phyloP scores from a whole-genome alignment of 2,797 vertebrate genomes.

The Lagorchestes hirsutus region DNA sequence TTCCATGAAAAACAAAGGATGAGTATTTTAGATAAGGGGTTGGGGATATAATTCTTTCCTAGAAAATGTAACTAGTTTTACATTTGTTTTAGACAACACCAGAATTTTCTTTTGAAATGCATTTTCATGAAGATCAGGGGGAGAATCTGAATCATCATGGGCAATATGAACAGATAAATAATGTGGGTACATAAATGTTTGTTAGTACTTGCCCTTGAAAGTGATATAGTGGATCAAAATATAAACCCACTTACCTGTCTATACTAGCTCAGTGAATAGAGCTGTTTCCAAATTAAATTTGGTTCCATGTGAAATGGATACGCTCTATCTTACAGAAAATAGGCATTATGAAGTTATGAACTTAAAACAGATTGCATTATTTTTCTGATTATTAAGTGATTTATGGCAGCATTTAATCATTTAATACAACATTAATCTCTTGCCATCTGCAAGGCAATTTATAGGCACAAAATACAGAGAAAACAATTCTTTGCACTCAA shows the following conservation, averaged over 20 bases:
- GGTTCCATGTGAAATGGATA: conserved; percentile 29
- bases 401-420: neutral
- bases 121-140: conserved; percentile 8
- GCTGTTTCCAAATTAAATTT: neutral
- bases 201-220: conserved; percentile 35
- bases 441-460: neutral
- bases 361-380: neutral
- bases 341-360: neutral
- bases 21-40: neutral
- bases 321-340: conserved; percentile 11
- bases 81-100: neutral
- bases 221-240: conserved; percentile 9
- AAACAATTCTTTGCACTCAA: neutral
- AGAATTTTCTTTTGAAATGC: conserved; percentile 4
- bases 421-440: neutral
- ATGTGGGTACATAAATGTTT: neutral
- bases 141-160: conserved; percentile 17
- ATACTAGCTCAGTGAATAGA: neutral
- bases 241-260: conserved; percentile 10
- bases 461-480: neutral
- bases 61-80: neutral
- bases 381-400: neutral
- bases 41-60: conserved; percentile 5
- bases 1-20: conserved; percentile 6
- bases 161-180: neutral